These are phyloP conservation scores for Palloptera scutellata DNA, from an alignment of 2,888 invertebrate genomes.

Conservation along the genomic window DNA sequence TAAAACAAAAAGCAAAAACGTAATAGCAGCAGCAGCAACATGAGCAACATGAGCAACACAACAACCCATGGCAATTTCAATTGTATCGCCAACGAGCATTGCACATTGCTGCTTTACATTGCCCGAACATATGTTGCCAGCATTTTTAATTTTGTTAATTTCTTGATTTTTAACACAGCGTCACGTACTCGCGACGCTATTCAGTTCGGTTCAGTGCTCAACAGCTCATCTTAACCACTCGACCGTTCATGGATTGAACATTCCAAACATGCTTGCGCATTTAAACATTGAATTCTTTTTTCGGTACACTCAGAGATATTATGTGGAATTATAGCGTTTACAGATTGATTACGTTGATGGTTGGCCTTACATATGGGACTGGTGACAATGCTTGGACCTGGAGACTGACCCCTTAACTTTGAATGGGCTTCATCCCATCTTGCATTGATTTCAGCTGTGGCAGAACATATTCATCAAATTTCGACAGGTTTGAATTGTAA, in stretches of 20 bases:
- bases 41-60: too few species aligned
- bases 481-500: too few species aligned
- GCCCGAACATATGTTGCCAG: background rate
- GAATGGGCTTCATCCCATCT: too few species aligned
- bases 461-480: too few species aligned
- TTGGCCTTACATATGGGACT: too few species aligned
- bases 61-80: background rate
- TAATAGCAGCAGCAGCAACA: background rate
- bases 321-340: background rate
- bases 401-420: too few species aligned
- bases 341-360: slow-evolving; percentile 24
- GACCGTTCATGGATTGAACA: background rate
- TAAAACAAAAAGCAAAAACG: background rate
- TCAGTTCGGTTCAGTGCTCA: too few species aligned
- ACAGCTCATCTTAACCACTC: background rate
- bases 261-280: background rate
- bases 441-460: too few species aligned
- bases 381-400: too few species aligned
- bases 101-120: background rate
- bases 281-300: background rate
- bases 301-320: slow-evolving; percentile 26
- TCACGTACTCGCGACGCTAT: slow-evolving; percentile 32
- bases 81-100: background rate
- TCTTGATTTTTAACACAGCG: slow-evolving; percentile 35
- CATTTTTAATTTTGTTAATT: slow-evolving; percentile 22